phyloP scores from a whole-genome alignment of 1,140 invertebrate species.

The Zaprionus capensis region DNA sequence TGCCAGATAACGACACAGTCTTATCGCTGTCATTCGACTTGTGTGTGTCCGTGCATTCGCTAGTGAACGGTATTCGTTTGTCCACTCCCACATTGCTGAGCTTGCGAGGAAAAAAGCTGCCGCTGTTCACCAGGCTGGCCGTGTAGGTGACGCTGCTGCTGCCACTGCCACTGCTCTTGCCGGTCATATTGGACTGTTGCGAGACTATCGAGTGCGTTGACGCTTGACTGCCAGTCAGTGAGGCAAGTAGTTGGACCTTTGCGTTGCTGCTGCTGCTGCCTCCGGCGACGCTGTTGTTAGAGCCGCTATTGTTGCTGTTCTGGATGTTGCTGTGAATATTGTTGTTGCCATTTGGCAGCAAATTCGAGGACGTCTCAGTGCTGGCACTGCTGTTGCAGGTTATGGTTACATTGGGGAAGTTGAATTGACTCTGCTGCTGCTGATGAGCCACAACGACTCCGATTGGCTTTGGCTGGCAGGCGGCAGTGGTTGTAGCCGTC shows the following conservation, averaged over 20 bases:
- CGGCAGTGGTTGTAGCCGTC: constrained; percentile 65
- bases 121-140: constrained; percentile 61
- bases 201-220: constrained; percentile 46
- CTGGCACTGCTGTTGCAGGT: constrained; percentile 53
- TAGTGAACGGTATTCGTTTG: constrained; percentile 66
- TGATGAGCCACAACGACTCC: constrained; percentile 19
- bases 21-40: constrained; percentile 93
- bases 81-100: constrained; percentile 77
- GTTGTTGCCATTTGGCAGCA: constrained; percentile 44
- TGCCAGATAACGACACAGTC: constrained; percentile 90
- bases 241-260: constrained; percentile 44
- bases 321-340: constrained; percentile 16
- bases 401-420: constrained; percentile 89
- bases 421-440: constrained; percentile 89
- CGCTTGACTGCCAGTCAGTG: constrained; percentile 57
- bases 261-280: constrained; percentile 40
- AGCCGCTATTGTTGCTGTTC: constrained; percentile 13
- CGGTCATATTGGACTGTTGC: constrained; percentile 52
- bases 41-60: constrained; percentile 88
- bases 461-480: constrained; percentile 68
- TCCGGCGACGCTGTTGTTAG: constrained; percentile 2
- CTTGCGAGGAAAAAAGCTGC: constrained; percentile 74
- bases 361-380: constrained; percentile 32
- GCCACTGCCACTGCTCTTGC: constrained; percentile 22
- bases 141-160: constrained; percentile 43